These are phyloP conservation scores for Scaptomyza reducta DNA, from an alignment of 2,888 invertebrate species.

Conservation along the genomic window DNA sequence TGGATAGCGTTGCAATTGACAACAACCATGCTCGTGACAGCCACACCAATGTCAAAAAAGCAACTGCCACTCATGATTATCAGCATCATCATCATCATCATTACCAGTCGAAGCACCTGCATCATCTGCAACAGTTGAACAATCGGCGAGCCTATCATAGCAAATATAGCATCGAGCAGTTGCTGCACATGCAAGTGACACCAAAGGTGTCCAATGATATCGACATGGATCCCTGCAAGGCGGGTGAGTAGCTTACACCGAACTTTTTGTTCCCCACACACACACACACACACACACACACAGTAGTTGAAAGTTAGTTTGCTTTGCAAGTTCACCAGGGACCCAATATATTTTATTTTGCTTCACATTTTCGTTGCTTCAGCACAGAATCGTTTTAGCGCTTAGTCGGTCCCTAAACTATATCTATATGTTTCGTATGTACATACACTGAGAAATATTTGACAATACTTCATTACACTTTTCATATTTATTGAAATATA, in stretches of 20 bases:
- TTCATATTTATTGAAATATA: not conserved
- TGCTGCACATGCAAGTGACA: slow-evolving; percentile 87
- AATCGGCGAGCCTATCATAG: slow-evolving; percentile 76
- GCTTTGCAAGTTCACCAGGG: slow-evolving; percentile 1
- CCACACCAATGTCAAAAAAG: slow-evolving; percentile 19
- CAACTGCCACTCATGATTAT: slow-evolving; percentile 32
- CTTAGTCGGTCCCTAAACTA: slow-evolving; percentile 39
- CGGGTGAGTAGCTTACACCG: slow-evolving; percentile 87
- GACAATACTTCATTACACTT: not conserved
- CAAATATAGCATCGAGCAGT: slow-evolving; percentile 88
- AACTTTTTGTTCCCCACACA: not conserved
- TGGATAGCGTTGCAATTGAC: slow-evolving; percentile 38
- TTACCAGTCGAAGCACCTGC: slow-evolving; percentile 43
- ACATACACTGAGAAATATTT: not conserved
- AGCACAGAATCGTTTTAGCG: slow-evolving; percentile 35
- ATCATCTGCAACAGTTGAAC: slow-evolving; percentile 28
- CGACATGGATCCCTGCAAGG: slow-evolving; percentile 94
- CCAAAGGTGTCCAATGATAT: slow-evolving; percentile 89
- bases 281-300: not conserved
- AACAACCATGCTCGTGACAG: slow-evolving; percentile 28
- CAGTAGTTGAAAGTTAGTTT: not conserved
- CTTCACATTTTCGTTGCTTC: slow-evolving; percentile 28
- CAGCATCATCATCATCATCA: slow-evolving; percentile 43
- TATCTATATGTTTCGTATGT: not conserved
- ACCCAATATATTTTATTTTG: slow-evolving; percentile 12